These are phyloP conservation scores for Actenoides lindsayi DNA, from an alignment of 2,113 vertebrate genomes.

Conservation along the genomic window DNA sequence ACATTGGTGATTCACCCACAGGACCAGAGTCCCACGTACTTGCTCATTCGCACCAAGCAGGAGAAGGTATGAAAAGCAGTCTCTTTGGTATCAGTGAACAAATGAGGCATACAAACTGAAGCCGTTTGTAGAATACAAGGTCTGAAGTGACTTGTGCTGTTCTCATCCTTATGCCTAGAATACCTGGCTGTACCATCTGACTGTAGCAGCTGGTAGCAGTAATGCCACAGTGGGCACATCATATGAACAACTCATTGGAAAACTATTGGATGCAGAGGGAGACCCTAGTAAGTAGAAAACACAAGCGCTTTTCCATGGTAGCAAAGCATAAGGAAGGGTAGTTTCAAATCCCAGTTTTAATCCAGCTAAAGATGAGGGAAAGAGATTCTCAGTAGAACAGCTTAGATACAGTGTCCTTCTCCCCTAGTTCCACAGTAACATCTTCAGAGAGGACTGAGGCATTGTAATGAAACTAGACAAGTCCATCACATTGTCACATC, in stretches of 20 bases:
- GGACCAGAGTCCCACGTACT: constrained; percentile 88
- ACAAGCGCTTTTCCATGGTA: neutral
- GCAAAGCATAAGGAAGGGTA: neutral
- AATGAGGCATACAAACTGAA: neutral
- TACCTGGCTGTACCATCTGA: constrained; percentile 89
- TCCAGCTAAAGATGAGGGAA: neutral
- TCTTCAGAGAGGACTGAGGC: neutral
- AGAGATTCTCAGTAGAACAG: neutral
- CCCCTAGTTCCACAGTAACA: neutral
- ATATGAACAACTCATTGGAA: constrained; percentile 85
- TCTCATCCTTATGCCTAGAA: constrained; percentile 71
- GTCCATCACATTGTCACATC: neutral
- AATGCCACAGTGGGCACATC: constrained; percentile 83
- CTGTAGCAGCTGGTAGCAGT: constrained; percentile 81
- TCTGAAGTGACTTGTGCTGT: neutral
- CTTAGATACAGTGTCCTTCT: neutral
- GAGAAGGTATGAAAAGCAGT: constrained; percentile 81
- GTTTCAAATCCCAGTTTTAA: neutral
- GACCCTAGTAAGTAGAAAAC: constrained; percentile 79
- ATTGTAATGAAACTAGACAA: neutral
- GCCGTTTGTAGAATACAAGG: neutral
- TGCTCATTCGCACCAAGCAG: constrained; percentile 89
- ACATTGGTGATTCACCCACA: constrained; percentile 86
- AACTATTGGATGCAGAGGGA: constrained; percentile 86
- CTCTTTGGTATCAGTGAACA: neutral